Base-by-base conservation (phyloP, 2,888 invertebrate species). In the Proisotoma minuta region DNA sequence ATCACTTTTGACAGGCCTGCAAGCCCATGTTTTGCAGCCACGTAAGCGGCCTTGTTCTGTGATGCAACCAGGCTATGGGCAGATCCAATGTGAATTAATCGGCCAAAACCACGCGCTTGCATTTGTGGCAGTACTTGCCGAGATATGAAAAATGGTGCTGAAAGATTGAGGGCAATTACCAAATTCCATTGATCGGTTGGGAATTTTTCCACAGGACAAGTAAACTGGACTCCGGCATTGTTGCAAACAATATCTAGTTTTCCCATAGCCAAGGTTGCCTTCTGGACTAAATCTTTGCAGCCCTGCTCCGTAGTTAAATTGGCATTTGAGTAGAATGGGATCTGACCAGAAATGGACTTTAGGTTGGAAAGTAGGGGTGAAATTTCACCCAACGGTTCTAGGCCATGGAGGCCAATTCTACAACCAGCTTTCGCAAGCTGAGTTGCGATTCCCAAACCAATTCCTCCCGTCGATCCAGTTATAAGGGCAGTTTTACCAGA, bases 41-140 rank as follows among this genome's bases (percentile, higher is more conserved):
- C 72, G 59, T 77, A 77, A 5, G 75, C 76, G 3, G 75, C 63
- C 59, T 76, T 76, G 63, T 72, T 71, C 1, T 74, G 73, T 2
- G 75, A 75, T 1, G 75, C 76, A 3, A 74, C 71, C 5, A 73
- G 57, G 4, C 75, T 75, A 60, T 76, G 75, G 12, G 71, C 74
- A 12, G 77, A 77, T 0, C 76, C 69, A 23, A 77, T 72, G 63
- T 77, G 76, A 40, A 77, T 68, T 18, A 77, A 75, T 4, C 76
- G 65, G 4, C 76, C 76, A 63, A 63, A 67, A 72, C 73, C 73
- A 2, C 74, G 51, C 62, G 50, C 49, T 43, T 63, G 64, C 68
- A 68, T 68, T 51, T 60, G 59, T n/a, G 66, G 62, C 23, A 68
- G 57, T 57, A 60, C 71, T 47, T 54, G 71, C 68, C 57, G 28